A percentile compares a stretch with the other conserved stretches of the same genome.
Evolutionary conservation across 2,113 vertebrate genomes (phyloP).

Genomic region (Antechinus stuartii): DNA sequence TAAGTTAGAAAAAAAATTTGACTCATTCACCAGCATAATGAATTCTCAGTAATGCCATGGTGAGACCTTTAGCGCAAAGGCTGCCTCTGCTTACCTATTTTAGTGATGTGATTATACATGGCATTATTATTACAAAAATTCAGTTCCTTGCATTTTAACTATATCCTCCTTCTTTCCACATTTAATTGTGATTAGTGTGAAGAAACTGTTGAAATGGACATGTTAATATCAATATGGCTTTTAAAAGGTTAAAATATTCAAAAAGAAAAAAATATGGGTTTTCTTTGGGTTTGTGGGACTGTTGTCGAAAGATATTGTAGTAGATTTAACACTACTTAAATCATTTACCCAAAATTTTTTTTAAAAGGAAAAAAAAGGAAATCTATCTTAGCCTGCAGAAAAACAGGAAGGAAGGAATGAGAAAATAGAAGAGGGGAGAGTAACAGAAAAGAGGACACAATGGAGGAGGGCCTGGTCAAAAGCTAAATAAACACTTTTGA

Average conservation of each 20-base stretch:
- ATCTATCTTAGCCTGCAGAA: too few species aligned
- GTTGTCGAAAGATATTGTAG: constrained; percentile 99
- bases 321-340: constrained; percentile 99
- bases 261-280: constrained; percentile 85
- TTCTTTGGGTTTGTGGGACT: constrained; percentile 96
- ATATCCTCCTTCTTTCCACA: constrained; percentile 92
- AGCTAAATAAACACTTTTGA: too few species aligned
- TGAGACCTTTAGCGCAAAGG: constrained; percentile 85
- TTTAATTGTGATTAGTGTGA: constrained; percentile 98
- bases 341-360: constrained; percentile 97
- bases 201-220: constrained; percentile 92
- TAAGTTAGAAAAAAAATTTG: constrained; percentile 92
- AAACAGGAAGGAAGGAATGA: too few species aligned
- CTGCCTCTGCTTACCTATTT: constrained; percentile 89
- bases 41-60: constrained; percentile 87
- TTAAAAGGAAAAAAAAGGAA: too few species aligned
- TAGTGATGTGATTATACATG: constrained; percentile 90
- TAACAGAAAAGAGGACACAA: too few species aligned
- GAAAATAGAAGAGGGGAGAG: too few species aligned
- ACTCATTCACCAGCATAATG: constrained; percentile 92
- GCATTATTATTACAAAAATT: constrained; percentile 84
- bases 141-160: constrained; percentile 88
- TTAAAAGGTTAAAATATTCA: constrained; percentile 86
- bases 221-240: constrained; percentile 93
- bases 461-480: too few species aligned